Evolutionary conservation across 2,888 invertebrate genomes (phyloP).

Genomic region (Hemicrepidius hirtus): DNA sequence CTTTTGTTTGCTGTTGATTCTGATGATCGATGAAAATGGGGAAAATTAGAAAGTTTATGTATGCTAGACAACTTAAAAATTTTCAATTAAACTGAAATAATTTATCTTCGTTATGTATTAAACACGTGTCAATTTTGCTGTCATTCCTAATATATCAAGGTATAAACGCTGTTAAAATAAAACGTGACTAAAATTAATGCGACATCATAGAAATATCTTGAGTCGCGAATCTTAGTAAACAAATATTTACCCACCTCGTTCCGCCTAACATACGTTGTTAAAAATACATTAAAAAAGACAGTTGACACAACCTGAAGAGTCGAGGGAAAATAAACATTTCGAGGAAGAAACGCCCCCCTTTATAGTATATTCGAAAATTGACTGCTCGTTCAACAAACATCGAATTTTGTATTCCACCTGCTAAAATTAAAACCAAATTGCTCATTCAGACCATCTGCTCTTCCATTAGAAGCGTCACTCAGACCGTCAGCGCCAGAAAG

Average conservation of each 20-base stretch:
- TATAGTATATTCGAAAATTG: slow-evolving; percentile 26
- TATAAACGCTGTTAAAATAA: slow-evolving; percentile 63
- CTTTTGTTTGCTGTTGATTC: no score
- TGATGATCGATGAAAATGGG: background rate
- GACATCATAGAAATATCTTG: slow-evolving; percentile 63
- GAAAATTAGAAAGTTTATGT: slow-evolving; percentile 1
- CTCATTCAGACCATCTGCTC: slow-evolving; percentile 72
- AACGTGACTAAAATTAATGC: slow-evolving; percentile 72
- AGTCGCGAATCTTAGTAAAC: slow-evolving; percentile 50
- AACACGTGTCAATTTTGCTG: slow-evolving; percentile 71
- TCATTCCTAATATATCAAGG: slow-evolving; percentile 72
- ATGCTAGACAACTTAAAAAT: slow-evolving; percentile 40
- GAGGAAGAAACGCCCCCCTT: background rate
- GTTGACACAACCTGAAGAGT: slow-evolving; percentile 34
- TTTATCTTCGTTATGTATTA: slow-evolving; percentile 69
- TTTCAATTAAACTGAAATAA: slow-evolving; percentile 69
- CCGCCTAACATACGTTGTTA: slow-evolving; percentile 45
- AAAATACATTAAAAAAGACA: slow-evolving; percentile 46
- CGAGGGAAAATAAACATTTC: slow-evolving; percentile 5
- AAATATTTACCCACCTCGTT: slow-evolving; percentile 50
- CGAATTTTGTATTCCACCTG: slow-evolving; percentile 60
- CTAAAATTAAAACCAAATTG: slow-evolving; percentile 73
- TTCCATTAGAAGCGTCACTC: slow-evolving; percentile 70
- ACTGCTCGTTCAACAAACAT: slow-evolving; percentile 36
- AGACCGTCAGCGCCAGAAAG: slow-evolving; percentile 67